These are phyloP conservation scores for Sarcophaga carnaria DNA, from an alignment of 2,888 invertebrate species.

Conservation along the genomic window DNA sequence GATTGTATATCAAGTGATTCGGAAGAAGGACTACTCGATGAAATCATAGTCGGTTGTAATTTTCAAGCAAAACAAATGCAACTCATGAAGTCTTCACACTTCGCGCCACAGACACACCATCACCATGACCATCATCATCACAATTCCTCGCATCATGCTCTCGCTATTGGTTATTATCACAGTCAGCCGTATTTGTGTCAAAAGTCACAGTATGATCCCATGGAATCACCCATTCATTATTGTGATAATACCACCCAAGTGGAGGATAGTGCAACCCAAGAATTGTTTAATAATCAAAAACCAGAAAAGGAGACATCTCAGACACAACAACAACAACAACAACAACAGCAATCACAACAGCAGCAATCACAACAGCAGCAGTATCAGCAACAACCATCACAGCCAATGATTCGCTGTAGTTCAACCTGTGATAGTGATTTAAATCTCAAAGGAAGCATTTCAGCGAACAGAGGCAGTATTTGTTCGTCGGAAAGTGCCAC, in stretches of 20 bases:
- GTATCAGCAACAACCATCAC: constrained; percentile 40
- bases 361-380: constrained; percentile 72
- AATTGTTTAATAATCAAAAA: constrained; percentile 65
- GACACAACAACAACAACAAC: constrained; percentile 50
- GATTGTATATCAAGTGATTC: constrained; percentile 81
- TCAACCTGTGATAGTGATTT: constrained; percentile 73
- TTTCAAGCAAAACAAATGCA: constrained; percentile 69
- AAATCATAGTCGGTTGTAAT: constrained; percentile 80
- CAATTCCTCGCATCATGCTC: constrained; percentile 52
- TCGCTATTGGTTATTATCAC: constrained; percentile 68
- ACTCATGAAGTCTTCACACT: constrained; percentile 66
- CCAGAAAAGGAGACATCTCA: constrained; percentile 72
- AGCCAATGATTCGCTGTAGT: constrained; percentile 71
- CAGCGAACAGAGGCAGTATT: constrained; percentile 58
- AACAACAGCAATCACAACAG: constrained; percentile 70
- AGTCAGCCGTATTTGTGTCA: constrained; percentile 71
- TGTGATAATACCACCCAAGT: constrained; percentile 81
- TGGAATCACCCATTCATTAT: constrained; percentile 81
- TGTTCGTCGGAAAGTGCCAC: constrained; percentile 69
- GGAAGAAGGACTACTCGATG: constrained; percentile 81
- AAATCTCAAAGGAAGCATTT: constrained; percentile 62
- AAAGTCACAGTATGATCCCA: constrained; percentile 77
- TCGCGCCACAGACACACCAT: constrained; percentile 73
- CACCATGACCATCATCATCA: constrained; percentile 67
- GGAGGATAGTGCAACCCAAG: constrained; percentile 77